Conservation (phyloP, 1,140 invertebrate genomes). For the Zaprionus vittiger region DNA sequence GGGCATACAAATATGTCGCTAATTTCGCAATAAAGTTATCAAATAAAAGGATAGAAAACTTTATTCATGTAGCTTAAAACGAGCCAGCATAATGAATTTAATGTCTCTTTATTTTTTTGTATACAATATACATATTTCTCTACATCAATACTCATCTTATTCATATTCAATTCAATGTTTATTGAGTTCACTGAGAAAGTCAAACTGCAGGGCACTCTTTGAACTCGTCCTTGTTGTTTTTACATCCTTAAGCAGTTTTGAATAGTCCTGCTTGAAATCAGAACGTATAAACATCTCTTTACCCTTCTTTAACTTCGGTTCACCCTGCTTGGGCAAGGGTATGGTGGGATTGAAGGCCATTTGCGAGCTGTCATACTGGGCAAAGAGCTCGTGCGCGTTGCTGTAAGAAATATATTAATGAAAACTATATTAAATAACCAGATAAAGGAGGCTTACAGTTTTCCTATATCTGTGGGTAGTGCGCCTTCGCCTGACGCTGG, state of each 20-base stretch:
- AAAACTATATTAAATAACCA: neutral
- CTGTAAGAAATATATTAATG: conserved; percentile 35
- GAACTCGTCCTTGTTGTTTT: conserved; percentile 3
- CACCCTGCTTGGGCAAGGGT: conserved; percentile 83
- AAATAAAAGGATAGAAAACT: neutral
- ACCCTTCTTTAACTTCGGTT: conserved; percentile 75
- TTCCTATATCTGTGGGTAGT: conserved; percentile 87
- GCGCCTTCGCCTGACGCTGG: conserved; percentile 86
- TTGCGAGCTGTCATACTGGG: conserved; percentile 87
- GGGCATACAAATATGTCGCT: neutral
- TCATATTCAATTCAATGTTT: conserved; percentile 26
- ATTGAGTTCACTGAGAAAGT: conserved; percentile 60
- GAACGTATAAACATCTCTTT: conserved; percentile 56
- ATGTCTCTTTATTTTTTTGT: neutral
- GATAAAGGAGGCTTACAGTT: conserved; percentile 85
- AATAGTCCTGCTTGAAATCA: conserved; percentile 66
- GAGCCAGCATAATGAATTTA: too few relatives aligned
- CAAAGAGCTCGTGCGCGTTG: conserved; percentile 85
- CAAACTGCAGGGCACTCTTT: conserved; percentile 46
- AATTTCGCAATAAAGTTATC: neutral
- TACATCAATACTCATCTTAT: neutral
- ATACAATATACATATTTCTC: neutral
- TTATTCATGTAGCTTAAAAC: too few relatives aligned
- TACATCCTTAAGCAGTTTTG: conserved; percentile 33
- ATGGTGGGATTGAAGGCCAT: conserved; percentile 89